Evolutionary conservation across 2,888 invertebrate species (phyloP), one percentile per base, ranked within the genome.

Genomic region (Watsonalla binaria): DNA sequence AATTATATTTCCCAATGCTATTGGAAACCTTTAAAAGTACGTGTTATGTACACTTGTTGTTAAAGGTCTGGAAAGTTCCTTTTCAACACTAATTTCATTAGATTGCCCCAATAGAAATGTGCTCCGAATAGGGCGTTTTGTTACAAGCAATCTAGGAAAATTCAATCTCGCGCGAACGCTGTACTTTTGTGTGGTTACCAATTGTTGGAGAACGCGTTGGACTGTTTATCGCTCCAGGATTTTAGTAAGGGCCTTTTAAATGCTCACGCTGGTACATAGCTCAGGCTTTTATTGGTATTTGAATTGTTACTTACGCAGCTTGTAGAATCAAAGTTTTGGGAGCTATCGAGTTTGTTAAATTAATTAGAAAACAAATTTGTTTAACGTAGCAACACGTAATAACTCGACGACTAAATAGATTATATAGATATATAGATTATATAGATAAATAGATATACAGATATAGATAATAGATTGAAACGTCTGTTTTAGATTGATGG

Each of bases 71-170:
- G 42, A 60, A 63, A 14, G 59, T 52, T 60, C 47, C 55, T 61
- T 51, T 62, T 58, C 54, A 54, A 51, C 51, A 58, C 53, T 9
- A 63, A 67, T 67, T 65, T 65, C 59, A 49, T 35, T 48, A 63
- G 59, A 72, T 73, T 74, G 73, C 60, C 62, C 63, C 63, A 68
- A 70, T 75, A 76, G 75, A 74, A 75, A 72, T 42, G 70, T 67
- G 70, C 72, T 71, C 70, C 72, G 74, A 80, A 82, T 83, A 75
- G 78, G 74, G 74, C 76, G 80, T 80, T 80, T 80, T 79, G 80
- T 80, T 76, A 42, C 80, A 65, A 64, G 61, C 65, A 60, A 65
- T 66, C 62, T 53, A 64, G 62, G 57, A 68, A 63, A 70, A 74
- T 74, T 70, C 72, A 72, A 76, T 77, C 67, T 69, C 61, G 57